Base-by-base conservation (phyloP, 2,888 invertebrate species). In the Drosophila paramelanica region DNA sequence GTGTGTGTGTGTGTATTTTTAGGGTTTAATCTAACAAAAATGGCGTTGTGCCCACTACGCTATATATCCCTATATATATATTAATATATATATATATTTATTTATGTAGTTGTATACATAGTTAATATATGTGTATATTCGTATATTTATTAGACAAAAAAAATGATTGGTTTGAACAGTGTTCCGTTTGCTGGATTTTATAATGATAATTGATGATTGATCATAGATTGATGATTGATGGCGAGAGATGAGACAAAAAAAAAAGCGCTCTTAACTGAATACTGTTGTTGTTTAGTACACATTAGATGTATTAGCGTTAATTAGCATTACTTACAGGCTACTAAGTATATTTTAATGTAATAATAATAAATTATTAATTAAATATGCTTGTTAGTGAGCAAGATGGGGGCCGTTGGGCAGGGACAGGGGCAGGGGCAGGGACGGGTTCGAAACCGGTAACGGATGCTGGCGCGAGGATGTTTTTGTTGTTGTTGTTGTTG, bases 301-400 rank as follows among this genome's bases (percentile, higher is more conserved):
- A 87, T 87, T 86, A 83, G 70, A 86, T 79, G 64, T 78, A 67
- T 78, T 76, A 66, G 71, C 61, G 43, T 69, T 72, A 79, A 77
- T 84, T 84, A 85, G 83, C 79, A 79, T 82, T 86, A 81, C 81
- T 83, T 83, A 83, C 61, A 77, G 49, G 68, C 85, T 85, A 83
- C 83, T 85, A 85, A 85, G 83, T 85, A 83, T 83, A 83, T 83
- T 83, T 83, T 82, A 83, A 83, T 83, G 79, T 83, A 83, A 83
- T 83, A 83, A 86, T 85, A 85, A 87, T 85, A 87, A 87, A 87
- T 85, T 86, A 87, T 85, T 84, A 81, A 82, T 85, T 79, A 87
- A 87, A 84, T 85, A 85, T 79, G 77, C 83, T 84, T 81, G 67
- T 84, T 82, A 82, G 81, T 85, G 83, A 84, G 83, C 83, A 85